Conservation (phyloP, 2,888 invertebrate species). For the Clanis bilineata region DNA sequence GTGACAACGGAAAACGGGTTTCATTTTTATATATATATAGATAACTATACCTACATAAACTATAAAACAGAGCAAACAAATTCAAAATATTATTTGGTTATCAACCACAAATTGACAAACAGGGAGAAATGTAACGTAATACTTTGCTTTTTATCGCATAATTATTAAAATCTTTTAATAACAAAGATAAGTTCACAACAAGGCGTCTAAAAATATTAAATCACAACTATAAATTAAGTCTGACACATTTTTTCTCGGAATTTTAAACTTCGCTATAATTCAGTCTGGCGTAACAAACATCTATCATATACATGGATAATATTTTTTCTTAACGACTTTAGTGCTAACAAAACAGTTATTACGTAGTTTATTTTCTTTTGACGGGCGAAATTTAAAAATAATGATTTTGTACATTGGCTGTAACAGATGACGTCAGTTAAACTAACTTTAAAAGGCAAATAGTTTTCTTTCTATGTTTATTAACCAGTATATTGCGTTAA, state of each 20-base stretch:
- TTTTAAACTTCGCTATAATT: not conserved
- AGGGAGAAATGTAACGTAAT: too few species aligned
- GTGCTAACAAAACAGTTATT: not conserved
- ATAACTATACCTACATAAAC: too few species aligned
- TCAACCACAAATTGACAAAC: too few species aligned
- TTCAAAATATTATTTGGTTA: too few species aligned
- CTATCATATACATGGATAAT: not conserved
- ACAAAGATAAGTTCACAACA: not conserved
- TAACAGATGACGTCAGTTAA: not conserved
- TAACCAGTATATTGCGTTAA: too few species aligned
- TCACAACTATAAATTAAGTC: not conserved
- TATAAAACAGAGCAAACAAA: too few species aligned
- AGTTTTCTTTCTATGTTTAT: too few species aligned
- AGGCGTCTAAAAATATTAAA: not conserved
- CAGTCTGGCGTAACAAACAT: not conserved
- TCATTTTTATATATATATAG: too few species aligned
- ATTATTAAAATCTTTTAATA: not conserved
- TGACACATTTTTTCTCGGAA: not conserved
- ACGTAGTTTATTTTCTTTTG: not conserved
- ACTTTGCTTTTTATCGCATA: not conserved
- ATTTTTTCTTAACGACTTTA: not conserved
- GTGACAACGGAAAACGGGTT: too few species aligned
- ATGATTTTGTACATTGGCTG: not conserved
- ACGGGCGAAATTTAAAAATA: not conserved
- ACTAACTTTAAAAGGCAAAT: not conserved